A percentile compares a stretch with the other conserved stretches of the same genome.
These are phyloP conservation scores for Trachops cirrhosus DNA, from an alignment of 2,797 vertebrate genomes.

Conservation along the genomic window DNA sequence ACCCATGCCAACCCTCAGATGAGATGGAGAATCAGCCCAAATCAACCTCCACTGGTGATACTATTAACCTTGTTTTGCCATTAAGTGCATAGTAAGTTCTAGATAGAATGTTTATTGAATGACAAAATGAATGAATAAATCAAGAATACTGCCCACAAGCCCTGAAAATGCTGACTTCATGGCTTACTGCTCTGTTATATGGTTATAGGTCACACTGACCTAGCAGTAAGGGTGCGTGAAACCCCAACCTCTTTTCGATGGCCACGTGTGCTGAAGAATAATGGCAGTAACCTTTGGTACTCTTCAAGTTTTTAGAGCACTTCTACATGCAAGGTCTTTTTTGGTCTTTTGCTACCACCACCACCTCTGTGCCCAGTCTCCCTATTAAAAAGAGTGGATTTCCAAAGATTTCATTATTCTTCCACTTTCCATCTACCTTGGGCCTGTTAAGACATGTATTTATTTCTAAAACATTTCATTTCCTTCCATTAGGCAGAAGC, in stretches of 20 bases:
- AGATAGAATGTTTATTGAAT: not conserved
- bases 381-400: not conserved
- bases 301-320: not conserved
- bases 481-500: not conserved
- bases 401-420: not conserved
- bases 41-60: not conserved
- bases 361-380: not conserved
- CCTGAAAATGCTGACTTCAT: conserved; percentile 17
- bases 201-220: not conserved
- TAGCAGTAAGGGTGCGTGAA: not conserved
- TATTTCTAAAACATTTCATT: conserved; percentile 14
- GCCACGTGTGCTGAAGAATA: not conserved
- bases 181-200: not conserved
- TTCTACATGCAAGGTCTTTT: not conserved
- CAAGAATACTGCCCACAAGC: not conserved
- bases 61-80: not conserved
- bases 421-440: not conserved
- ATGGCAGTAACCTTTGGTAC: not conserved
- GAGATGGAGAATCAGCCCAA: not conserved
- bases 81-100: not conserved
- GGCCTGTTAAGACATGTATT: not conserved
- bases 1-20: not conserved
- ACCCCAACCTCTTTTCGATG: not conserved
- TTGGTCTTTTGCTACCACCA: not conserved
- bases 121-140: not conserved